Percentiles rank a stretch among this genome's conserved stretches.
Conservation (phyloP, 1,140 invertebrate genomes). For the Drosophila eugracilis region DNA sequence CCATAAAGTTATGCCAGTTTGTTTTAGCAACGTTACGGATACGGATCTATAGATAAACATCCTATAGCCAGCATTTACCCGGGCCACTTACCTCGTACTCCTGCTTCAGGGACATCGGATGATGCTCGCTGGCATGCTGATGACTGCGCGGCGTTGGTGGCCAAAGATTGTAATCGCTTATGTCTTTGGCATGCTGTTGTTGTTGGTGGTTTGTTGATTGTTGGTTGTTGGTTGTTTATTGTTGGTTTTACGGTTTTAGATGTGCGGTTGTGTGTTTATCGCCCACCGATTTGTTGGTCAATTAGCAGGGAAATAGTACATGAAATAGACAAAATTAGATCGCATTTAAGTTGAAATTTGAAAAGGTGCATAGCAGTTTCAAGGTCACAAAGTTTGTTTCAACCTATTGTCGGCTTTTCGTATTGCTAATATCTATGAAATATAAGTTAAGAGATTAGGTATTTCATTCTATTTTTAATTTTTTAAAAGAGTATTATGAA, state of each 20-base stretch:
- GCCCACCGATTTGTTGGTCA: constrained; percentile 45
- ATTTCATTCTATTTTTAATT: too few relatives aligned
- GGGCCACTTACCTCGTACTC: constrained; percentile 87
- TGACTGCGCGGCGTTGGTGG: constrained; percentile 86
- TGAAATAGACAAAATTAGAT: constrained; percentile 32
- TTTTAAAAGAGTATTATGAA: too few relatives aligned
- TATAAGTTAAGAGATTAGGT: too few relatives aligned
- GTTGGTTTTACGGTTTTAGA: background rate
- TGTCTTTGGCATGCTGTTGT: constrained; percentile 86
- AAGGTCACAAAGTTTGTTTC: too few relatives aligned
- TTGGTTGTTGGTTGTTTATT: too few relatives aligned
- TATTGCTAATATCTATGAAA: too few relatives aligned
- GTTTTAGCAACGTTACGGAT: constrained; percentile 28
- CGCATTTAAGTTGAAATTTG: background rate
- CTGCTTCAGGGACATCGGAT: constrained; percentile 87
- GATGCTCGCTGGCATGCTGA: constrained; percentile 77
- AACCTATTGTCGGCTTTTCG: too few relatives aligned
- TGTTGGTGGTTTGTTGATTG: constrained; percentile 16
- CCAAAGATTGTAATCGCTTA: constrained; percentile 87
- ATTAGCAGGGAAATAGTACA: constrained; percentile 28
- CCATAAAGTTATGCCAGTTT: constrained; percentile 56
- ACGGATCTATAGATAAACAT: constrained; percentile 49
- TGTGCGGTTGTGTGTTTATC: constrained; percentile 8
- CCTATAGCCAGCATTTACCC: background rate
- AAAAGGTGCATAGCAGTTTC: background rate